Percentiles rank a stretch among this genome's conserved stretches.
These are phyloP conservation scores for Prunella strophiata DNA, from an alignment of 2,797 vertebrate species.

Conservation along the genomic window DNA sequence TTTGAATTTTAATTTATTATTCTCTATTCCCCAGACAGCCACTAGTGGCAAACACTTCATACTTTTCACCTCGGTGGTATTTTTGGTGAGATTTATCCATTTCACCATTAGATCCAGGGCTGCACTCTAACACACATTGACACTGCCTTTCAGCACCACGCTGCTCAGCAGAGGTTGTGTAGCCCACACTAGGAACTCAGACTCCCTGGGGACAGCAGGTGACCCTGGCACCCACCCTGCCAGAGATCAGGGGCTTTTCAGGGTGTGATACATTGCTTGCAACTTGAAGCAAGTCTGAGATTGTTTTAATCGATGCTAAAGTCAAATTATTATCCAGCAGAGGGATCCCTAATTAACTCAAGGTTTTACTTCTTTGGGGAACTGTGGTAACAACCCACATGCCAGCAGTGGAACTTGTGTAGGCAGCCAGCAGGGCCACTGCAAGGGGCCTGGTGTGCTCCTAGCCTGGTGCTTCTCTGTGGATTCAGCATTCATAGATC, in stretches of 20 bases:
- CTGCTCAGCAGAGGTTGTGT: neutral
- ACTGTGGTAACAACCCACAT: neutral
- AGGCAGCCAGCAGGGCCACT: neutral
- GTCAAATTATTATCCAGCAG: neutral
- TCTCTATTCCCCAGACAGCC: neutral
- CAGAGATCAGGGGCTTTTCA: accelerated
- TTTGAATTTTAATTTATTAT: conserved; percentile 37
- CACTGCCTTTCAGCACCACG: neutral
- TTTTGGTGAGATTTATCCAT: conserved; percentile 33
- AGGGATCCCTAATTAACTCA: neutral
- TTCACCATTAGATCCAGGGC: neutral
- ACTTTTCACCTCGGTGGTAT: neutral
- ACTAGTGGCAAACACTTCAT: neutral
- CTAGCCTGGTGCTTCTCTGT: neutral
- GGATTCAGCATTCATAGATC: neutral
- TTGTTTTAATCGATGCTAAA: neutral
- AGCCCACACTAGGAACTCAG: neutral
- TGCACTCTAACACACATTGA: accelerated
- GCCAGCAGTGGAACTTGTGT: neutral
- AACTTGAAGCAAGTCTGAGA: neutral
- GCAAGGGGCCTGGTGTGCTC: neutral
- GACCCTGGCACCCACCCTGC: neutral
- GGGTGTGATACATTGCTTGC: neutral
- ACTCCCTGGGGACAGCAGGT: accelerated
- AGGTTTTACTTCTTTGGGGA: neutral